phyloP scores from a whole-genome alignment of 2,113 vertebrate species.

The Arenaria interpres region DNA sequence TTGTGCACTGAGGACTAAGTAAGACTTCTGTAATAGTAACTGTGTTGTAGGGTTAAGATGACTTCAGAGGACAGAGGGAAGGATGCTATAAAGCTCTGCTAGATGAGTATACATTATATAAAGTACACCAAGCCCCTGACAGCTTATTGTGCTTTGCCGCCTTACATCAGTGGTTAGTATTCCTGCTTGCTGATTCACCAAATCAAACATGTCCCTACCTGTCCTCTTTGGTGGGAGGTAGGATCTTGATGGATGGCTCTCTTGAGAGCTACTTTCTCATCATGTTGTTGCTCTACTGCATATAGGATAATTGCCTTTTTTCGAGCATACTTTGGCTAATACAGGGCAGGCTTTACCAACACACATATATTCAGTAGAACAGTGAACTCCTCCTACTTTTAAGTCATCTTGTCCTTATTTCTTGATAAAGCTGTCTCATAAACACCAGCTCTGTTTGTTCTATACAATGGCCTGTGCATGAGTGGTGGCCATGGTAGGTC shows the following conservation, averaged over 20 bases:
- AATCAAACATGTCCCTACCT: neutral
- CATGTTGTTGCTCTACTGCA: neutral
- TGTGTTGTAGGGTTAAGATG: neutral
- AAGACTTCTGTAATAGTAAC: neutral
- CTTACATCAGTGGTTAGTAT: neutral
- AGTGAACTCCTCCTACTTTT: neutral
- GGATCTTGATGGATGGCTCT: neutral
- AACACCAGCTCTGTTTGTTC: neutral
- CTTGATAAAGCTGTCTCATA: neutral
- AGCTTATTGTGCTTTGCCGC: neutral
- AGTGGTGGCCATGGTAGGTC: neutral
- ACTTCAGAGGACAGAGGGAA: neutral
- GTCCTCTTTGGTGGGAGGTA: neutral
- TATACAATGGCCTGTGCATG: rapidly evolving
- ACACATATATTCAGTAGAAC: neutral
- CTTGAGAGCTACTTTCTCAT: neutral
- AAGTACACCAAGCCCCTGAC: neutral
- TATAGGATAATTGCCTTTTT: neutral
- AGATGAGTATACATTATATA: neutral
- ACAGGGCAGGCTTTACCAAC: neutral
- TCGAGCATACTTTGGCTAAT: neutral
- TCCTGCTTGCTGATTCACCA: neutral
- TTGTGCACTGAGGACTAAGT: neutral
- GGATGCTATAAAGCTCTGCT: neutral
- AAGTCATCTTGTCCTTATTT: neutral